Evolutionary conservation across 1,140 invertebrate species (phyloP).

Genomic region (Centruroides sculpturatus): DNA sequence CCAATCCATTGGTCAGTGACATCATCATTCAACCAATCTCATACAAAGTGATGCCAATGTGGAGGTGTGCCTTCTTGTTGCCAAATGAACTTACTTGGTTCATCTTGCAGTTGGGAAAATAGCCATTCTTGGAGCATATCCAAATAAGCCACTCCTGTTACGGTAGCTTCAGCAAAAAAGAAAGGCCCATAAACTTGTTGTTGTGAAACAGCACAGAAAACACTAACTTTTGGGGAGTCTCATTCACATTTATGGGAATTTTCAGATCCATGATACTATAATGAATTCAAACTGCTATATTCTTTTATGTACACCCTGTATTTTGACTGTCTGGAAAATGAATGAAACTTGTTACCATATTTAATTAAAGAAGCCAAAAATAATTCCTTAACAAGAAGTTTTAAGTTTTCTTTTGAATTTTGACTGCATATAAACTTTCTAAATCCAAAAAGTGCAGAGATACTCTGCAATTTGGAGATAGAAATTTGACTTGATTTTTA

Average conservation of each 20-base stretch:
- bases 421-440: too few species aligned
- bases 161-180: constrained; percentile 2
- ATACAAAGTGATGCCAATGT: constrained; percentile 2
- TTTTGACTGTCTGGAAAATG: too few species aligned
- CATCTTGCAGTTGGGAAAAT: constrained; percentile 6
- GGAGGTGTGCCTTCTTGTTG: constrained; percentile 6
- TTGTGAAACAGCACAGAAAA: constrained; percentile 3
- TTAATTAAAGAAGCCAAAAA: too few species aligned
- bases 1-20: too few species aligned
- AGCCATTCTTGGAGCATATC: constrained; percentile 5
- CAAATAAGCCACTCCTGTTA: neutral
- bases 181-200: neutral
- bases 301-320: too few species aligned
- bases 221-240: constrained; percentile 3
- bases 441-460: too few species aligned
- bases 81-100: constrained; percentile 7
- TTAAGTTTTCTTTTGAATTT: too few species aligned
- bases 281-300: too few species aligned
- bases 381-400: too few species aligned
- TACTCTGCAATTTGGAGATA: too few species aligned
- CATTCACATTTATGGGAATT: neutral
- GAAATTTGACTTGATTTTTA: too few species aligned
- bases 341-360: too few species aligned
- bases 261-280: neutral
- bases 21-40: neutral